Percentiles rank a stretch among this genome's conserved stretches.
These are phyloP conservation scores for Apteryx owenii DNA, from an alignment of 2,113 vertebrate species.

Conservation along the genomic window DNA sequence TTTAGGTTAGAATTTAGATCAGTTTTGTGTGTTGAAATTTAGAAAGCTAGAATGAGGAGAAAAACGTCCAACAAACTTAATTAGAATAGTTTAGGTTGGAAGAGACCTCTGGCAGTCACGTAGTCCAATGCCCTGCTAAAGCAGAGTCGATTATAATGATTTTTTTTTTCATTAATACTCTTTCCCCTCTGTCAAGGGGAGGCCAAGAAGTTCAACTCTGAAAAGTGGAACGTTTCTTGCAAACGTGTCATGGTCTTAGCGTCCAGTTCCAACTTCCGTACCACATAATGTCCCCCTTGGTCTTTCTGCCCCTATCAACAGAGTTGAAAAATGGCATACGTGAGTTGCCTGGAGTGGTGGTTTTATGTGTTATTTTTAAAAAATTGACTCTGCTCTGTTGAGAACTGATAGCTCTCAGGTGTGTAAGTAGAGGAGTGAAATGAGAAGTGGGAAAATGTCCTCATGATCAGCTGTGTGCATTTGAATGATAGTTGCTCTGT, in stretches of 20 bases:
- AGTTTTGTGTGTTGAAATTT: not conserved
- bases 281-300: not conserved
- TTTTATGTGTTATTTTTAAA: not conserved
- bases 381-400: not conserved
- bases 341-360: not conserved
- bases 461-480: not conserved
- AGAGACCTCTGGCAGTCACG: not conserved
- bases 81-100: not conserved
- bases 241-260: not conserved
- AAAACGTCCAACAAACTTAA: not conserved
- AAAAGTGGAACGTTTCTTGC: not conserved
- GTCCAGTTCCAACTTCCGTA: not conserved
- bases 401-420: not conserved
- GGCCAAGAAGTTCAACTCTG: not conserved
- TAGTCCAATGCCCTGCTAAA: not conserved
- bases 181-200: not conserved
- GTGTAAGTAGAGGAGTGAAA: not conserved
- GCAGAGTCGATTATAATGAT: not conserved
- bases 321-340: not conserved
- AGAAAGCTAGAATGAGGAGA: not conserved
- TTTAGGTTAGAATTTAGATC: not conserved
- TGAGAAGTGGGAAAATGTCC: not conserved
- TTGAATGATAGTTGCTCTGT: no score
- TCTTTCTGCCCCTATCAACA: not conserved
- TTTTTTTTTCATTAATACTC: not conserved